phyloP scores from a whole-genome alignment of 2,797 vertebrate species.

The Australoheros facetus region DNA sequence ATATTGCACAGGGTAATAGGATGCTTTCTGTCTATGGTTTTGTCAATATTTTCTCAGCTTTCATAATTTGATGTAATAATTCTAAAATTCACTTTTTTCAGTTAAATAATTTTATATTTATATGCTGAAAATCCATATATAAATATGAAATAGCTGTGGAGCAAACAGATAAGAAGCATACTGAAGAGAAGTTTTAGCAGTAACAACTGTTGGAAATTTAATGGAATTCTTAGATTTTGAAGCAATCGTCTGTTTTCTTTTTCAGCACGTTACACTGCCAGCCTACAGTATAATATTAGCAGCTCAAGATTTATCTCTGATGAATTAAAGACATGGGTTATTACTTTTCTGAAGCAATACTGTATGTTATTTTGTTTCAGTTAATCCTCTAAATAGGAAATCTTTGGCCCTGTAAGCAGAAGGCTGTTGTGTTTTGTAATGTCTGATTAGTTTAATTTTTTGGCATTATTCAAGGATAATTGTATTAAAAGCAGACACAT shows the following conservation, averaged over 20 bases:
- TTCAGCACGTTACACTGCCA: constrained; percentile 13
- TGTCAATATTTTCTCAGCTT: not conserved
- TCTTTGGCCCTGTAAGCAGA: not conserved
- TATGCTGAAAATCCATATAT: not conserved
- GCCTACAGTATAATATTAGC: not conserved
- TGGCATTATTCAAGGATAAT: not conserved
- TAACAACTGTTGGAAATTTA: constrained; percentile 7
- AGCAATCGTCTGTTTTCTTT: not conserved
- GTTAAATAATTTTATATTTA: not conserved
- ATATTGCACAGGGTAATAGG: not conserved
- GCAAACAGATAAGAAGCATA: constrained; percentile 16
- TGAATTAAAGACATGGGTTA: constrained; percentile 11
- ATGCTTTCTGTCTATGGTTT: not conserved
- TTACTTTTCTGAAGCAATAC: constrained; percentile 18
- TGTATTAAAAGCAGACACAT: not conserved
- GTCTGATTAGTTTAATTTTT: not conserved
- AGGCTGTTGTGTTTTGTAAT: not conserved
- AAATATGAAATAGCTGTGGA: not conserved
- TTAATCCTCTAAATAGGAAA: not conserved
- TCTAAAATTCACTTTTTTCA: not conserved
- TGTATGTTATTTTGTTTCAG: constrained; percentile 17
- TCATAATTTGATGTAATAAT: not conserved
- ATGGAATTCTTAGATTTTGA: constrained; percentile 26
- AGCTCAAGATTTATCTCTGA: constrained; percentile 19
- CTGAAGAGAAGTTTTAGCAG: not conserved